Conservation (phyloP, 2,888 invertebrate genomes). For the Bellardia pandia region DNA sequence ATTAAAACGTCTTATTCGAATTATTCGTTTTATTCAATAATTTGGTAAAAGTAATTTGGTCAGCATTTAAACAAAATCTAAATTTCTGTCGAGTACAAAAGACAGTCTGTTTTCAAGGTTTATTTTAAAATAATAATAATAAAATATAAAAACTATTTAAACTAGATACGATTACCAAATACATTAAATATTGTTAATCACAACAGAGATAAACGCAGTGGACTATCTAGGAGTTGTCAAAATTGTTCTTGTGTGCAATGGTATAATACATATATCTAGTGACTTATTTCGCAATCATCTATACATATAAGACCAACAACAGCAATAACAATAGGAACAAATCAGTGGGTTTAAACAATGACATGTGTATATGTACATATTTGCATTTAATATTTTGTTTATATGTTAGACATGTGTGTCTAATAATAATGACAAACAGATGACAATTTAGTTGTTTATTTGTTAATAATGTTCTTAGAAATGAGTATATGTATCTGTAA, state of each 20-base stretch:
- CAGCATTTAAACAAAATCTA: background rate
- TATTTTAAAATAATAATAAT: background rate
- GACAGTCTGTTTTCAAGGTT: background rate
- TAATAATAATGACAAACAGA: constrained; percentile 29
- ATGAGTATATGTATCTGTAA: background rate
- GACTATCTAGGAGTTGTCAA: background rate
- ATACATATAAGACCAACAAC: background rate
- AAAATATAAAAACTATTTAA: background rate
- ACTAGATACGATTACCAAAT: background rate
- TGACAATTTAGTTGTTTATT: constrained; percentile 27
- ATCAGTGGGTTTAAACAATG: constrained; percentile 30
- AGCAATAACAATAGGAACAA: constrained; percentile 15
- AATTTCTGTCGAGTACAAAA: background rate
- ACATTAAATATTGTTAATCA: background rate
- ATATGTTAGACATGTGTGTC: constrained; percentile 3
- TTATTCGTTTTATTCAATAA: too few species aligned
- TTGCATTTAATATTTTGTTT: background rate
- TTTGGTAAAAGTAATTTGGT: too few species aligned
- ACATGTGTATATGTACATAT: background rate
- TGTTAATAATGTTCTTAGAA: background rate
- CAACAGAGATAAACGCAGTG: background rate
- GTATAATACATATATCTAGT: background rate
- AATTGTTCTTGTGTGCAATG: background rate
- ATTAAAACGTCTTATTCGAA: too few species aligned
- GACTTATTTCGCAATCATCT: background rate